These are phyloP conservation scores for Drosophila acutilabella DNA, from an alignment of 2,888 invertebrate species.

Conservation along the genomic window DNA sequence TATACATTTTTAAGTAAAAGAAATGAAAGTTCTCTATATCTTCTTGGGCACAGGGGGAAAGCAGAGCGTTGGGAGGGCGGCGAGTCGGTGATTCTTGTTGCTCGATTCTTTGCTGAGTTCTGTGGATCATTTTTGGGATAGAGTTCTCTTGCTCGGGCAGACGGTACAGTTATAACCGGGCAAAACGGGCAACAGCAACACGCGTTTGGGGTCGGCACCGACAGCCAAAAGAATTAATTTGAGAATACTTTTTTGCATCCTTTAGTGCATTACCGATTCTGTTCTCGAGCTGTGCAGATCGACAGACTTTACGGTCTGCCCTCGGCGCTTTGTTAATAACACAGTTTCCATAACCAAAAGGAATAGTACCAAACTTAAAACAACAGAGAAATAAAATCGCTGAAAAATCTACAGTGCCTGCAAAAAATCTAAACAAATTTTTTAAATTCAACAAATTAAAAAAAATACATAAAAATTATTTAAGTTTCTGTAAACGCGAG, in stretches of 20 bases:
- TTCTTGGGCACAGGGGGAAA: conserved; percentile 4
- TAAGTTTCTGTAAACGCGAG: conserved; percentile 20
- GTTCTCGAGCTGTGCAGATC: conserved; percentile 85
- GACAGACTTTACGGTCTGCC: conserved; percentile 59
- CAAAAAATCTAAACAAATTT: conserved; percentile 1
- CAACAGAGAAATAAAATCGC: conserved; percentile 20
- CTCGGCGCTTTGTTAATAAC: conserved; percentile 61
- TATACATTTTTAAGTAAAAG: conserved; percentile 37
- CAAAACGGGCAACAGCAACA: conserved; percentile 27
- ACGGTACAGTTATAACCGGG: conserved; percentile 62
- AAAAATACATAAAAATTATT: background rate
- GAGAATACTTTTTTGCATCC: conserved; percentile 85
- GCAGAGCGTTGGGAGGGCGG: conserved; percentile 5
- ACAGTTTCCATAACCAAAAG: conserved; percentile 7
- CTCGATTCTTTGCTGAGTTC: conserved; percentile 31
- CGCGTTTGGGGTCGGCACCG: conserved; percentile 46
- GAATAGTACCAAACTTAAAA: background rate
- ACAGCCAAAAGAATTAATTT: conserved; percentile 67
- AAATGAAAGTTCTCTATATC: conserved; percentile 67
- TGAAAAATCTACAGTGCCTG: conserved; percentile 7
- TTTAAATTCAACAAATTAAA: background rate
- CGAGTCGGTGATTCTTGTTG: conserved; percentile 15
- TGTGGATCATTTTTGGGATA: conserved; percentile 47
- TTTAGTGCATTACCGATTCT: conserved; percentile 85
- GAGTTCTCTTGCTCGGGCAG: conserved; percentile 24